Evolutionary conservation across 2,797 vertebrate genomes (phyloP).

Genomic region (Trichosurus vulpecula): DNA sequence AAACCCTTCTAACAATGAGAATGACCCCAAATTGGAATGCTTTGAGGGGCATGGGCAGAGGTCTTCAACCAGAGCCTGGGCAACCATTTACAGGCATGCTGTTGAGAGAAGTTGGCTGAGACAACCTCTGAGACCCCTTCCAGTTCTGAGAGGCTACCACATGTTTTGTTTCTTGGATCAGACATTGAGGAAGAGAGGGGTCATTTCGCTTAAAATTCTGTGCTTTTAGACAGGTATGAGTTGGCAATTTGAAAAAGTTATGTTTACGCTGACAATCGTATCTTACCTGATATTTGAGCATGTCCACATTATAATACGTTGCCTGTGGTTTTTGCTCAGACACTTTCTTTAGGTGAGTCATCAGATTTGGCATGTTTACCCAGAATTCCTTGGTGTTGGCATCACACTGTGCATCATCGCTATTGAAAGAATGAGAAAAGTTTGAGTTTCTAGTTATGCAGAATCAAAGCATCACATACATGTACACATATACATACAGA

Average conservation of each 20-base stretch:
- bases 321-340: conserved; percentile 98
- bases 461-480: background rate
- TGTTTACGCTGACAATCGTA: background rate
- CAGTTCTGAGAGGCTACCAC: background rate
- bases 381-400: conserved; percentile 95
- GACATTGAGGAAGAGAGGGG: background rate
- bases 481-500: background rate
- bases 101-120: background rate
- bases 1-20: background rate
- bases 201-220: conserved; percentile 29
- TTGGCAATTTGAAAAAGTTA: background rate
- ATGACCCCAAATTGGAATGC: background rate
- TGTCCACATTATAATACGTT: conserved; percentile 99
- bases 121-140: background rate
- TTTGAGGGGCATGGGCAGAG: background rate
- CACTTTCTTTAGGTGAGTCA: conserved; percentile 97
- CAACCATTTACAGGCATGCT: background rate
- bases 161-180: background rate
- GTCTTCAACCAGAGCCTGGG: background rate
- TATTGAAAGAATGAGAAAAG: conserved; percentile 74
- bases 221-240: background rate
- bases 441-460: conserved; percentile 39
- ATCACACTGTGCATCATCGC: conserved; percentile 89
- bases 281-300: conserved; percentile 98
- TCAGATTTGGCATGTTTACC: conserved; percentile 99